phyloP scores from a whole-genome alignment of 2,797 vertebrate species.

The Caiman crocodilus region DNA sequence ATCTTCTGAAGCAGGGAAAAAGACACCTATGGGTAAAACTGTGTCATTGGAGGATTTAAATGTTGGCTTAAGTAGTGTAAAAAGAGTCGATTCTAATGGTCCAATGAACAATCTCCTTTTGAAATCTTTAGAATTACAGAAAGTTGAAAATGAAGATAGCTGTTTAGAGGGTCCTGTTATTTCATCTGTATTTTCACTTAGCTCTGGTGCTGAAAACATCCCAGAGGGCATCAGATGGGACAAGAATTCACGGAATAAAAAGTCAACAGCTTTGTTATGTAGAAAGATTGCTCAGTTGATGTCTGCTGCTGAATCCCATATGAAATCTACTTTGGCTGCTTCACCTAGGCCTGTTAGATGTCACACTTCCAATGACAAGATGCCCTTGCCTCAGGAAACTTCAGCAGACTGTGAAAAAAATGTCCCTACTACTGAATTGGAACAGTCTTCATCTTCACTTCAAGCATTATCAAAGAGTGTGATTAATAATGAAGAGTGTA shows the following conservation, averaged over 20 bases:
- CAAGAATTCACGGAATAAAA: conserved; percentile 64
- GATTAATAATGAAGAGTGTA: not conserved
- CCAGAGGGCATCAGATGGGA: conserved; percentile 80
- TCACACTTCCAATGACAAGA: conserved; percentile 31
- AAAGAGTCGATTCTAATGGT: not conserved
- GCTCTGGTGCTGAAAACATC: conserved; percentile 77
- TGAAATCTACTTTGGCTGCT: conserved; percentile 35
- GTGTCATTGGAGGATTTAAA: conserved; percentile 10
- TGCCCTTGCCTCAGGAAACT: conserved; percentile 1
- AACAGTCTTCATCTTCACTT: not conserved
- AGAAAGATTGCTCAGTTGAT: conserved; percentile 80
- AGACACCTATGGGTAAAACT: not conserved
- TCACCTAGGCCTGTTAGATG: conserved; percentile 51
- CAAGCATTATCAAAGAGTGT: not conserved
- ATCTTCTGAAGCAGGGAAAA: not conserved
- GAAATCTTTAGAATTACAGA: conserved; percentile 52
- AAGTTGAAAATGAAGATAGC: conserved; percentile 46
- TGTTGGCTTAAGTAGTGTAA: conserved; percentile 32
- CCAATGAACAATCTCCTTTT: conserved; percentile 7
- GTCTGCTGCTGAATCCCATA: conserved; percentile 70
- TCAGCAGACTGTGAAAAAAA: not conserved
- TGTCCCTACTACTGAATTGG: not conserved
- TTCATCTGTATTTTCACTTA: conserved; percentile 95
- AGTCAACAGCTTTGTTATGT: conserved; percentile 74
- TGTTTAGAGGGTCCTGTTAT: conserved; percentile 89